Conservation (phyloP, 1,140 invertebrate genomes). For the Bombyx mandarina region DNA sequence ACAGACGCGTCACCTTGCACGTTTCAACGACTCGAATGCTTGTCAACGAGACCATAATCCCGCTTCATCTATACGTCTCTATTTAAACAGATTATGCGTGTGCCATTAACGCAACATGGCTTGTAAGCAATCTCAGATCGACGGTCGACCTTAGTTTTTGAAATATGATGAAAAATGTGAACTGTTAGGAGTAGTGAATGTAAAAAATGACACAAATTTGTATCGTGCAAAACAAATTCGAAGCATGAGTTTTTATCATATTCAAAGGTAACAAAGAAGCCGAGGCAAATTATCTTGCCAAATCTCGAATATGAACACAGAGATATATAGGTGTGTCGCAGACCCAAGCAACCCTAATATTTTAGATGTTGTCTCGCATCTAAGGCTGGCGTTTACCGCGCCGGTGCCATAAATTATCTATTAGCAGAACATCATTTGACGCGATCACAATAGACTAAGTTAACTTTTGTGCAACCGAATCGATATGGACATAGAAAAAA, state of each 20-base stretch:
- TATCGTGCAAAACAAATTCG: too few species aligned
- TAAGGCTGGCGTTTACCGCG: constrained; percentile 30
- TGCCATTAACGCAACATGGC: constrained; percentile 15
- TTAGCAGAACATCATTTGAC: constrained; percentile 63
- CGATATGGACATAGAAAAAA: constrained; percentile 34
- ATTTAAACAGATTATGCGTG: constrained; percentile 42
- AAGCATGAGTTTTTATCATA: neutral
- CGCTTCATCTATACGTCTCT: constrained; percentile 31
- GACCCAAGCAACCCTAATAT: constrained; percentile 54
- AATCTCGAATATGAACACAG: constrained; percentile 26
- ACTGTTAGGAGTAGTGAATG: too few species aligned
- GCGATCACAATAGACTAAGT: constrained; percentile 53
- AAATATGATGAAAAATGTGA: too few species aligned
- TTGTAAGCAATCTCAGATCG: too few species aligned
- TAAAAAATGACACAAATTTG: too few species aligned
- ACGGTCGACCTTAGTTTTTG: too few species aligned
- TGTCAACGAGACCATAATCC: constrained; percentile 52
- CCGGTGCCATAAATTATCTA: constrained; percentile 66
- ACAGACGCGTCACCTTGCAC: constrained; percentile 40
- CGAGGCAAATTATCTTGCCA: constrained; percentile 38
- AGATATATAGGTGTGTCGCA: constrained; percentile 20
- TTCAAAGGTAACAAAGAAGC: constrained; percentile 1
- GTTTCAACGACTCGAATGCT: constrained; percentile 38
- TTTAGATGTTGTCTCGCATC: constrained; percentile 37
- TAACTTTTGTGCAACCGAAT: constrained; percentile 62